Evolutionary conservation across 2,113 vertebrate species (phyloP), one percentile per base, ranked within the genome.

Genomic region (Xiphias gladius): DNA sequence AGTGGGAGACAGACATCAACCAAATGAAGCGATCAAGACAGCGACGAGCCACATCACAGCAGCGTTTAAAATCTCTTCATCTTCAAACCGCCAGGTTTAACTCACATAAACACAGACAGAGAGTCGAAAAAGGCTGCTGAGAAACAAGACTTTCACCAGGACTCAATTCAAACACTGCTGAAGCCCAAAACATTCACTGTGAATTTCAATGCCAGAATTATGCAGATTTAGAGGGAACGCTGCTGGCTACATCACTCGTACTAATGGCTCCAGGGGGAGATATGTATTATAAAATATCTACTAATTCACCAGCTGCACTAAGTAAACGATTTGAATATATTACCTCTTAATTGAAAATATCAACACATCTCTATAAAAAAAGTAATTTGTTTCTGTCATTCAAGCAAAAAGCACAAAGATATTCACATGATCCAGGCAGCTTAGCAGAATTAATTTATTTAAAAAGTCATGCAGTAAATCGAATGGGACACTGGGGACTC

Each of bases 241-340:
- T 77, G 76, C 80, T 54, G 74, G 72, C 84, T 48, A 48, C 66
- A 80, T 65, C 57, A 62, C 26, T 86, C 63, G 4, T 14, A 26
- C 71, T 62, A 65, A 89, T 61, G 64, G 67, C 17, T 78, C 76
- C 64, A 50, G 65, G 69, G 68, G 68, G 83, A 88, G 55, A 82
- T 55, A 46, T 75, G 55, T 61, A 66, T 73, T 19, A 82, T 83
- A 72, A 76, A 89, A 17, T 79, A 86, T 67, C 48, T 61, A 24
- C 68, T 79, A 79, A 84, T 88, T 57, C 79, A 81, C 58, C 48
- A 24, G 75, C 79, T 74, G 73, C 79, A 72, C 48, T 48, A 62
- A 78, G 79, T 79, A 73, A 88, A 83, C 79, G 30, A 77, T 85
- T 70, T 73, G 63, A 86, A 86, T 86, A 73, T 54, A 82, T 75